Evolutionary conservation across 2,888 invertebrate genomes (phyloP), one percentile per base, ranked within the genome.

Genomic region (Agrenia bidenticulata): DNA sequence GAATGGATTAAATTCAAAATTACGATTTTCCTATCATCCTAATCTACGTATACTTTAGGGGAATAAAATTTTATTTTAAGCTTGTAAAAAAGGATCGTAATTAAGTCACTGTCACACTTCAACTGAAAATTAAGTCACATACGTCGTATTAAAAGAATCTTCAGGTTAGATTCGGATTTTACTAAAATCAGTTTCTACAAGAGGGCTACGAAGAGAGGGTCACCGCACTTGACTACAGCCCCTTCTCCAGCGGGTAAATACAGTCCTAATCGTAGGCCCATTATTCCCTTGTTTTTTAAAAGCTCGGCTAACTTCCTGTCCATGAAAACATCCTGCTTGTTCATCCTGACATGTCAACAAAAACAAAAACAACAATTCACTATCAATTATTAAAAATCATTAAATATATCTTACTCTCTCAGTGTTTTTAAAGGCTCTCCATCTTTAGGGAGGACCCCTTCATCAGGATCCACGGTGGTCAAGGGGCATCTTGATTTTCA

Each of bases 341-440:
- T 72, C 69, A 69, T 67, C 7, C 72, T 69, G 45, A 45, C 4
- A 17, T n/a, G n/a, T n/a, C n/a, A n/a, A n/a, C n/a, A n/a, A n/a
- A n/a, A n/a, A n/a, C n/a, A n/a, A n/a, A 55, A 26, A 55, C 13
- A 39, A 32, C 15, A 24, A 57, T 2, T 2, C 55, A 13, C 5
- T 32, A 19, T 24, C 11, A 19, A 23, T 53, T 53, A 9, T 13
- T 53, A 21, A 5, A 21, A n/a, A 32, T 5, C 32, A n/a, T n/a
- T n/a, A n/a, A n/a, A n/a, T n/a, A n/a, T n/a, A n/a, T n/a, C n/a
- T n/a, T 45, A 45, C 45, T 15, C 45, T 67, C 72, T n/a, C n/a
- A 72, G 50, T 17, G 72, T 72, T 57, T 67, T 69, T 2, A 72
- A 61, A 0, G 72, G 72, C 45, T 72, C 72, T 32, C 72, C 72